Base-by-base conservation (phyloP, 1,140 invertebrate species). In the Sipha flava region DNA sequence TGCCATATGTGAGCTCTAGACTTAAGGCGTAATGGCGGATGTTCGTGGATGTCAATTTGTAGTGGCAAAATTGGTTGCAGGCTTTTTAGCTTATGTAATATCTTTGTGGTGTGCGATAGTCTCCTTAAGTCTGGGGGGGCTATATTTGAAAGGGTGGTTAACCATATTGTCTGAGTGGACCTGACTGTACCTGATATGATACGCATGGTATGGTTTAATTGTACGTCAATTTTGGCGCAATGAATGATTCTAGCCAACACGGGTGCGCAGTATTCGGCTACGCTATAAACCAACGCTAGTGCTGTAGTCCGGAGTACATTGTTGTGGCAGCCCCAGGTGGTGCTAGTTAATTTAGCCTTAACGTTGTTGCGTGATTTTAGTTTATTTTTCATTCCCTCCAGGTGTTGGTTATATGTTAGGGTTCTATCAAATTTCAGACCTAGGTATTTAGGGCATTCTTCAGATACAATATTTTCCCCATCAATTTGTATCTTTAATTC, bases 101-200 rank as follows among this genome's bases (percentile, higher is more conserved):
- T 47, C 43, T 47, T 47, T 9, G 43, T 47, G 12, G 43, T 47
- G 12, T 47, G 43, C 5, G 43, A 47, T 47, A 47, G 14, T 34
- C 29, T 62, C 23, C 26, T 23, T 26, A 34, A 4, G 7, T 62
- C 57, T 2, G 57, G 57, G 14, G 57, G 57, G 3, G 3, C 26
- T 29, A 62, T 62, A 16, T 62, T 62, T 2, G 29, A 62, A 29
- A 62, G 57, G 18, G 29, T 18, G 14, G 57, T 6, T 29, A 12
- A 23, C 54, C 54, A 26, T 59, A 21, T 18, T 23, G 54, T 62
- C 34, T 26, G 57, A 31, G 57, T 66, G 21, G 26, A 34, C 49
- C 31, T 80, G 3, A 80, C 57, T 2, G 57, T 64, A 31, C 57
- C 79, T 7, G 79, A 37, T 34, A 80, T 68, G n/a, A 37, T 80